Conservation (phyloP, 1,140 invertebrate genomes). For the Sycophila sp. region DNA sequence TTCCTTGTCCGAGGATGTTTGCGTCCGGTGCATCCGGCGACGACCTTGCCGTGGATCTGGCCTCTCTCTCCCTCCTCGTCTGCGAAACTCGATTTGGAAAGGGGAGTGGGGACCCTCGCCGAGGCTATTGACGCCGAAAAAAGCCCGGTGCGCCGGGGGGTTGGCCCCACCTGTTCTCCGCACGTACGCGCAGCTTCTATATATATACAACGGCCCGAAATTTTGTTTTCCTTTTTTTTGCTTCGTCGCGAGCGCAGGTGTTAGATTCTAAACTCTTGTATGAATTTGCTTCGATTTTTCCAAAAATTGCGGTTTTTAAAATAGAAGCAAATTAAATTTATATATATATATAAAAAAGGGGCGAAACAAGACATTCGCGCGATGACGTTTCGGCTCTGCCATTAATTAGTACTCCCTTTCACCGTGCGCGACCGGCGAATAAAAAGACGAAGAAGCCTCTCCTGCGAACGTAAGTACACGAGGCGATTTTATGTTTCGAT, state of each 20-base stretch:
- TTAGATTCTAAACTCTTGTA: too few relatives aligned
- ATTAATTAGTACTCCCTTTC: too few relatives aligned
- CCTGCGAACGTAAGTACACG: background rate
- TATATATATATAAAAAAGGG: background rate
- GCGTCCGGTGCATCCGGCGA: conserved; percentile 3
- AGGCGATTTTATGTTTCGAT: too few relatives aligned
- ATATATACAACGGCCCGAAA: too few relatives aligned
- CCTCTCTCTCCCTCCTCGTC: background rate
- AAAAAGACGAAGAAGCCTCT: background rate
- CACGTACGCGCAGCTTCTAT: too few relatives aligned
- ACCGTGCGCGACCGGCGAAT: background rate
- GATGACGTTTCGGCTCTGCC: background rate
- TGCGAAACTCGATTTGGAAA: background rate
- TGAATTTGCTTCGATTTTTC: too few relatives aligned
- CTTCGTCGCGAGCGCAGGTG: background rate
- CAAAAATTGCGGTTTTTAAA: background rate
- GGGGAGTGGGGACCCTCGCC: background rate
- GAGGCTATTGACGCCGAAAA: conserved; percentile 1
- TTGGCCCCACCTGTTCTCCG: background rate
- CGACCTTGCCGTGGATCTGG: conserved; percentile 7
- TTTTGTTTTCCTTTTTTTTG: background rate
- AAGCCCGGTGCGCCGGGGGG: background rate
- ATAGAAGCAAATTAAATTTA: background rate
- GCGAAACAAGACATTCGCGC: background rate
- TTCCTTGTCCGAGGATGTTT: conserved; percentile 25